Base-by-base conservation (phyloP, 2,888 invertebrate genomes). In the Drosophila ustulata region DNA sequence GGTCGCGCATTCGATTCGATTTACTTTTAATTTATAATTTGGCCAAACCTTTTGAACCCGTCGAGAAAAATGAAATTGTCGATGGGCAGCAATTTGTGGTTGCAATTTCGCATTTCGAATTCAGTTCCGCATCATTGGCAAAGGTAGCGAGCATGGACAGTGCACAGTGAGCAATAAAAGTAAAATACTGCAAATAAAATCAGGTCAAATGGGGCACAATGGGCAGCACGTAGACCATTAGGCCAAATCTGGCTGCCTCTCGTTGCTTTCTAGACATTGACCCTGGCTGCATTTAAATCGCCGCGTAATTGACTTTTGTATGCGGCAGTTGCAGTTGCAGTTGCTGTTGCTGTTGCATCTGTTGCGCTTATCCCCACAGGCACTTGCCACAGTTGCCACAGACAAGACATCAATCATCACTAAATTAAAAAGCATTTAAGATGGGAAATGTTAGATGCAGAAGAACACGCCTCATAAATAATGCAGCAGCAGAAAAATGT, bases 11-110 rank as follows among this genome's bases (percentile, higher is more conserved):
- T 86, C 86, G 76, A 82, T 87, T 89, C 88, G 89, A 87, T 85
- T 89, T 88, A 89, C 89, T 89, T 88, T 88, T 88, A 89, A 88
- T 88, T 88, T 89, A 89, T 88, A 88, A 88, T 89, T 89, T 88
- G 75, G 62, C 62, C 62, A 77, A 83, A 88, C 88, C 88, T 88
- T 82, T 88, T 88, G 89, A 89, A 85, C 85, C 70, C 70, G 71
- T 78, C 55, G 71, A 81, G 77, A 87, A 85, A 82, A 85, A 88
- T 85, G 81, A 88, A 85, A 85, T 81, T 82, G 84, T 82, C 84
- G 82, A 87, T 80, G 64, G 80, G 70, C 76, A 57, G 88, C 81
- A 82, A 88, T 85, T 85, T 88, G 88, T 83, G 88, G 88, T 77
- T 77, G 83, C 88, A 78, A 85, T 88, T 85, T 81, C 75, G 18